phyloP scores from a whole-genome alignment of 2,797 vertebrate genomes.

The Tolypeutes matacus region DNA sequence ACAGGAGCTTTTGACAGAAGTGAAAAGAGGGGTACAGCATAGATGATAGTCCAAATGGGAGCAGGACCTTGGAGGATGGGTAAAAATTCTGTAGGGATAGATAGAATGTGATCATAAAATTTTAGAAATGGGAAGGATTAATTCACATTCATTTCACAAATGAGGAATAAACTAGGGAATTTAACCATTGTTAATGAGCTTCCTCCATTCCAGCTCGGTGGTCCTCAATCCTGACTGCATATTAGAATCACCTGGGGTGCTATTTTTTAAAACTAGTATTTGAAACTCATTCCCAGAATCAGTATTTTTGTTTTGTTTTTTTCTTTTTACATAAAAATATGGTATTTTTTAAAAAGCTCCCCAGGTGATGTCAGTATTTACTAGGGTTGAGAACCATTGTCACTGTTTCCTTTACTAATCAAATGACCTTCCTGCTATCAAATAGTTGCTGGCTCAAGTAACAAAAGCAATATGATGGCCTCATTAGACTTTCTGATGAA shows the following conservation, averaged over 20 bases:
- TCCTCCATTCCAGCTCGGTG: conserved; percentile 19
- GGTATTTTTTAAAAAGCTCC: background rate
- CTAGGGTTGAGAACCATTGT: conserved; percentile 5
- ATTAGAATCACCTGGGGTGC: conserved; percentile 22
- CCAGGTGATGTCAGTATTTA: background rate
- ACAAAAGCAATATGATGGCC: conserved; percentile 44
- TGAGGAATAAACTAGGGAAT: background rate
- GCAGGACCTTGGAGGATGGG: background rate
- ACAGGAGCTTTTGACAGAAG: background rate
- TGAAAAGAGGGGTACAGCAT: background rate
- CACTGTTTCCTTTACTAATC: conserved; percentile 56
- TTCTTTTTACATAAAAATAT: background rate
- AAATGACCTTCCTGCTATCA: conserved; percentile 25
- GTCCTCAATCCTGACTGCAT: conserved; percentile 22
- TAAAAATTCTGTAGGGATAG: background rate
- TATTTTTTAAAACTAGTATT: background rate
- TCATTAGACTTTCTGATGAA: conserved; percentile 57
- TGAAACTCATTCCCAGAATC: background rate
- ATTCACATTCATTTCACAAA: conserved; percentile 38
- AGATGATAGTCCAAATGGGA: background rate
- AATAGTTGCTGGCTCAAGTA: conserved; percentile 49
- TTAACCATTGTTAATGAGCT: conserved; percentile 12
- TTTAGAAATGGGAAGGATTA: conserved; percentile 46
- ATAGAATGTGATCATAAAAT: background rate
- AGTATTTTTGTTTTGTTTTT: background rate